A percentile compares a stretch with the other conserved stretches of the same genome.
Conservation (phyloP, 2,797 vertebrate species). For the Scolopax bukidnonensis region DNA sequence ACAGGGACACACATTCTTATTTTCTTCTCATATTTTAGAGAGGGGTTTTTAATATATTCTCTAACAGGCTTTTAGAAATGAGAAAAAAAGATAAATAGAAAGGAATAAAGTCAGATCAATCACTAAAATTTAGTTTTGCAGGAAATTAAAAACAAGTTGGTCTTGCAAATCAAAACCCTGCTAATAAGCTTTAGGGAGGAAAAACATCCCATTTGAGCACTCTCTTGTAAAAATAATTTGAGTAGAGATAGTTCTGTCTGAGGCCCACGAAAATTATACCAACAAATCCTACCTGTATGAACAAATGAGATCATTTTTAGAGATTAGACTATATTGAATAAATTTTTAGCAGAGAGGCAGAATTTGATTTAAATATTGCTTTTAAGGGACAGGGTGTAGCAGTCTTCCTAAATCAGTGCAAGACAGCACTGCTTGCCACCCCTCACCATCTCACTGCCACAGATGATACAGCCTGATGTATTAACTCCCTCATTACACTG, state of each 20-base stretch:
- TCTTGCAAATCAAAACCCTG: neutral
- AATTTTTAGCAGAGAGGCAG: neutral
- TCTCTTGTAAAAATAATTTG: neutral
- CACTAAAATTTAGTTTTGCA: neutral
- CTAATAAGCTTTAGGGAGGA: neutral
- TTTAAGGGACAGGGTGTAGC: neutral
- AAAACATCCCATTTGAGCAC: neutral
- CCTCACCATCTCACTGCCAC: neutral
- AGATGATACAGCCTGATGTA: neutral
- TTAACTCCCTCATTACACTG: neutral
- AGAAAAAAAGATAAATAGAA: neutral
- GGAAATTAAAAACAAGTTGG: neutral
- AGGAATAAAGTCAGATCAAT: neutral
- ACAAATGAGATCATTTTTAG: neutral
- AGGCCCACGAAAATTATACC: neutral
- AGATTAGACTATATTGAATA: neutral
- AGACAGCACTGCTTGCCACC: neutral
- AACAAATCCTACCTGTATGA: neutral
- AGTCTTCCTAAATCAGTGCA: neutral
- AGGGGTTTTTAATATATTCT: neutral
- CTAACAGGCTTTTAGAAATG: neutral
- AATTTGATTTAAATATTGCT: neutral
- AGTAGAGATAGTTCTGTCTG: neutral
- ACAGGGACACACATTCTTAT: neutral
- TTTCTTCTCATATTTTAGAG: neutral